phyloP scores from a whole-genome alignment of 2,797 vertebrate genomes.

The Garrulus glandarius region DNA sequence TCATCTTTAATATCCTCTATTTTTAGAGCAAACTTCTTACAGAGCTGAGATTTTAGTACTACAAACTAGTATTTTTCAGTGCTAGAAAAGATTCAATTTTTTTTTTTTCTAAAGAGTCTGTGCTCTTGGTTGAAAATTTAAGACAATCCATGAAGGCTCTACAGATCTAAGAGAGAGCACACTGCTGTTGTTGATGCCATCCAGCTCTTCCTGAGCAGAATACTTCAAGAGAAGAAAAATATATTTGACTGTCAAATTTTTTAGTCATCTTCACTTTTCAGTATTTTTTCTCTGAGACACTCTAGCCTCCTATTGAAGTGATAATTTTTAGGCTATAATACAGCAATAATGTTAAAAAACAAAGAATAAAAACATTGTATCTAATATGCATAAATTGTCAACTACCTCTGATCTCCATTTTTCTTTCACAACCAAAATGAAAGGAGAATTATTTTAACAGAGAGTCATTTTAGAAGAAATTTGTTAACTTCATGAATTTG shows the following conservation, averaged over 20 bases:
- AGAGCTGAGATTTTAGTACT: not conserved
- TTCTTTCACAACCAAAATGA: not conserved
- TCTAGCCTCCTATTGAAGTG: slow-evolving; percentile 4
- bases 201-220: not conserved
- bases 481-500: not conserved
- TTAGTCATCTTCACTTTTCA: not conserved
- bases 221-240: slow-evolving; percentile 21
- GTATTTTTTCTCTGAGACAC: slow-evolving; percentile 6
- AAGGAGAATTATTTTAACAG: not conserved
- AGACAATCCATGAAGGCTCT: not conserved
- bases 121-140: not conserved
- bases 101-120: not conserved
- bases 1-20: not conserved
- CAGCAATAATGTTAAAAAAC: not conserved
- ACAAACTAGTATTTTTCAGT: not conserved
- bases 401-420: not conserved
- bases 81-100: not conserved
- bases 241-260: slow-evolving; percentile 1
- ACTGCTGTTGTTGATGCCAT: not conserved
- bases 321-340: slow-evolving; percentile 10
- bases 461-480: not conserved
- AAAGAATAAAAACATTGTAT: slow-evolving; percentile 9
- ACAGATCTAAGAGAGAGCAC: not conserved
- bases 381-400: not conserved
- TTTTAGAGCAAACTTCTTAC: not conserved